phyloP scores from a whole-genome alignment of 2,797 vertebrate species.

The Prionace glauca region DNA sequence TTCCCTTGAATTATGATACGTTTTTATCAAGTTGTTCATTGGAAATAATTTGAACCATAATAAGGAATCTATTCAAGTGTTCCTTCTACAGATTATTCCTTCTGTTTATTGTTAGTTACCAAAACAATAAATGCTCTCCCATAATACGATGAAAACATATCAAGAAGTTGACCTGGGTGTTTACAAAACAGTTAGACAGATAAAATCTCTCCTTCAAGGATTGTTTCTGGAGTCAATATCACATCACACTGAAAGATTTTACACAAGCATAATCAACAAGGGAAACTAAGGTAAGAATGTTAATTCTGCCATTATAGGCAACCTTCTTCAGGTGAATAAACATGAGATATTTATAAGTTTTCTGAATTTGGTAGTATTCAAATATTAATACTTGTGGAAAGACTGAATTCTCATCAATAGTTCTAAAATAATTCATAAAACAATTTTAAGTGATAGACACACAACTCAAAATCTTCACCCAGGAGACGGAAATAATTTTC shows the following conservation, averaged over 20 bases:
- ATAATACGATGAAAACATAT: constrained; percentile 10
- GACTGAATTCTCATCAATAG: not conserved
- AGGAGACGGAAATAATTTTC: not conserved
- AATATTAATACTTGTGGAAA: not conserved
- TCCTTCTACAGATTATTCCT: not conserved
- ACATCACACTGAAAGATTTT: constrained; percentile 14
- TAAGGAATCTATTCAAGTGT: not conserved
- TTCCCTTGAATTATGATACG: not conserved
- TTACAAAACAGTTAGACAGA: constrained; percentile 28
- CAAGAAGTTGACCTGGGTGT: constrained; percentile 30
- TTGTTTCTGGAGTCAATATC: constrained; percentile 23
- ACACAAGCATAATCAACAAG: constrained; percentile 14
- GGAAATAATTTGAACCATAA: not conserved
- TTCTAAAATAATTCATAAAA: not conserved
- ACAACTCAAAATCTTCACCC: not conserved
- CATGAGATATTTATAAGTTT: not conserved
- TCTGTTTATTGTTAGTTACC: constrained; percentile 17
- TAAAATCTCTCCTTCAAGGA: constrained; percentile 1
- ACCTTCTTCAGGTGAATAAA: not conserved
- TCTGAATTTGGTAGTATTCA: not conserved
- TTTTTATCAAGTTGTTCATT: not conserved
- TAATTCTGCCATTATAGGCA: not conserved
- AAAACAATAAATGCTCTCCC: constrained; percentile 1
- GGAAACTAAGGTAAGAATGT: constrained; percentile 9
- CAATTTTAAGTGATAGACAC: not conserved